Evolutionary conservation across 2,113 vertebrate species (phyloP).

Genomic region (Grantiella picta): DNA sequence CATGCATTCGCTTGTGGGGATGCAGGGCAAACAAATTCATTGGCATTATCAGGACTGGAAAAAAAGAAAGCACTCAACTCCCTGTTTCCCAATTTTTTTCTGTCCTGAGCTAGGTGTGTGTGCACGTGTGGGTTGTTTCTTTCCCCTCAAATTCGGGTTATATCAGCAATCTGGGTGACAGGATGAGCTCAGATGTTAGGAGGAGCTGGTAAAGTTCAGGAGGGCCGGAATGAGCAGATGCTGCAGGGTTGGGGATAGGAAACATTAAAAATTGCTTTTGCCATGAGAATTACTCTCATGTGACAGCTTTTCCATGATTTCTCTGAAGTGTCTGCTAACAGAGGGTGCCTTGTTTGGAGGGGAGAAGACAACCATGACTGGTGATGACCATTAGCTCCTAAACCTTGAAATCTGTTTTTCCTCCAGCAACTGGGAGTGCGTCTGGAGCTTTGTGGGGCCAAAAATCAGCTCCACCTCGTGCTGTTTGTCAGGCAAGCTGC

Average conservation of each 20-base stretch:
- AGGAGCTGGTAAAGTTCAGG: neutral
- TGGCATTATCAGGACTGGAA: neutral
- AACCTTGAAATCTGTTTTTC: neutral
- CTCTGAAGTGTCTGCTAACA: neutral
- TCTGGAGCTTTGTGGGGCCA: neutral
- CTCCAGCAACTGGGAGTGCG: neutral
- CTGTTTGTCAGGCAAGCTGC: neutral
- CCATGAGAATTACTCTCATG: neutral
- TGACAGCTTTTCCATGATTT: neutral
- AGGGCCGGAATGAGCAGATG: neutral
- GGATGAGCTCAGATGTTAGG: neutral
- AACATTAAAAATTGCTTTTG: neutral
- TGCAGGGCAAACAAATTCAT: neutral
- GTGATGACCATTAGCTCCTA: neutral
- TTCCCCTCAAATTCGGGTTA: neutral
- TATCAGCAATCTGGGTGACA: neutral
- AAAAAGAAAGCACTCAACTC: neutral
- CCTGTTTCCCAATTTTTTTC: neutral
- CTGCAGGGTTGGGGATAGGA: neutral
- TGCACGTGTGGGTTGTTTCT: rapidly evolving
- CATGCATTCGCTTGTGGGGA: neutral
- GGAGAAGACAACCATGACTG: neutral
- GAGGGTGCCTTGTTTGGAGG: neutral
- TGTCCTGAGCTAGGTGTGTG: neutral
- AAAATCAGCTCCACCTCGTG: neutral